These are phyloP conservation scores for Callionymus lyra DNA, from an alignment of 2,113 vertebrate genomes.

Conservation along the genomic window DNA sequence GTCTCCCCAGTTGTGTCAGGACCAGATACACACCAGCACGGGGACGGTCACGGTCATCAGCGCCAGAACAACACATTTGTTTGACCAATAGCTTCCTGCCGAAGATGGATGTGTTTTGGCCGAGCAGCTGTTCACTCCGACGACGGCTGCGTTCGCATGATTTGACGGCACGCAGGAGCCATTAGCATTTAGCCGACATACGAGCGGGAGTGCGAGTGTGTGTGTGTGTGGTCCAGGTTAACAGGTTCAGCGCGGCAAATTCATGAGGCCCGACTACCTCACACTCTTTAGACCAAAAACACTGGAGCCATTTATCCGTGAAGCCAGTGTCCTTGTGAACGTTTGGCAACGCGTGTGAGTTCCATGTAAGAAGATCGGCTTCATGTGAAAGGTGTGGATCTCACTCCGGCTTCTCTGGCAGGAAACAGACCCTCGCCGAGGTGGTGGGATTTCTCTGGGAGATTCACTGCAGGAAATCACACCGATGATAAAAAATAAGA, in stretches of 20 bases:
- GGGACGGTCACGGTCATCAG: constrained; percentile 31
- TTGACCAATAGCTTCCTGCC: constrained; percentile 58
- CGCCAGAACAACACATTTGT: constrained; percentile 47
- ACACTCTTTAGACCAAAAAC: constrained; percentile 39
- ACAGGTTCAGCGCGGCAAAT: constrained; percentile 45
- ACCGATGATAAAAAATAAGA: too few relatives aligned
- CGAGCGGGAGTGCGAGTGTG: constrained; percentile 9
- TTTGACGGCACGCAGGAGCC: constrained; percentile 10
- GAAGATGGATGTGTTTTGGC: constrained; percentile 50
- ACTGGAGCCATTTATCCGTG: constrained; percentile 27
- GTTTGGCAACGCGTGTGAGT: constrained; percentile 14
- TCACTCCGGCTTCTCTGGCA: constrained; percentile 41
- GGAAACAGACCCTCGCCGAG: constrained; percentile 45
- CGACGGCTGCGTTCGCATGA: constrained; percentile 38
- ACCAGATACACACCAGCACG: constrained; percentile 4
- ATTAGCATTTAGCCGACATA: constrained; percentile 44
- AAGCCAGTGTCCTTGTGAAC: constrained; percentile 16
- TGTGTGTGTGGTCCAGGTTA: constrained; percentile 52
- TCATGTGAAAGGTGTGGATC: constrained; percentile 57
- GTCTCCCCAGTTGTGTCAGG: constrained; percentile 17
- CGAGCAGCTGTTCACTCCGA: constrained; percentile 41
- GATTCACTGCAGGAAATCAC: too few relatives aligned
- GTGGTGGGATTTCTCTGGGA: constrained; percentile 52
- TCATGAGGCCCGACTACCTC: constrained; percentile 43
- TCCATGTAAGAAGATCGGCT: constrained; percentile 32